phyloP scores from a whole-genome alignment of 2,113 vertebrate species.

The Clarias macrocephalus region DNA sequence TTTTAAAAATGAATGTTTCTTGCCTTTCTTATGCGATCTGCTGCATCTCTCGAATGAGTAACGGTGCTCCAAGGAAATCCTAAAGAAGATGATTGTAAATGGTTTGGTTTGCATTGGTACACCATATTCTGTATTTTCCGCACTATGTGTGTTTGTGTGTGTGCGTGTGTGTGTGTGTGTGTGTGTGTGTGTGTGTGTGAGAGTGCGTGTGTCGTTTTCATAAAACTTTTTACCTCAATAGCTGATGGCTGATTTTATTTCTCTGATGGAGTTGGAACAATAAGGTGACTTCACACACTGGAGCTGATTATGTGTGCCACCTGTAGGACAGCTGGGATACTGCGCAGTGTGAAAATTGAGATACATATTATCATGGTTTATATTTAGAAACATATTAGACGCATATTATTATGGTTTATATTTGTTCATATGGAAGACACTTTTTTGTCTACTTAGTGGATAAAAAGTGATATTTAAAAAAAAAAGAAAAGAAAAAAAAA shows the following conservation, averaged over 20 bases:
- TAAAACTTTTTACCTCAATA: slow-evolving; percentile 55
- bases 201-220: slow-evolving; percentile 48
- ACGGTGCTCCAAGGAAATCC: slow-evolving; percentile 25
- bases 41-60: slow-evolving; percentile 16
- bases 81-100: slow-evolving; percentile 44
- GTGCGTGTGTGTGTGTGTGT: slow-evolving; percentile 42
- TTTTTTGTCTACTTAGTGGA: background rate
- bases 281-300: background rate
- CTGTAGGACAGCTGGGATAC: slow-evolving; percentile 27
- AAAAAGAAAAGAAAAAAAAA: background rate
- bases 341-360: background rate
- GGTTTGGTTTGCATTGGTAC: slow-evolving; percentile 34
- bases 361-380: background rate
- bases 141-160: slow-evolving; percentile 52
- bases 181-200: slow-evolving; percentile 40
- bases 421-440: background rate
- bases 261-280: background rate
- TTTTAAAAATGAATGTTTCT: slow-evolving; percentile 21
- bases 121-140: slow-evolving; percentile 47
- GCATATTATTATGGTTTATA: background rate
- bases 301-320: slow-evolving; percentile 15
- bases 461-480: background rate
- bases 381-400: too few relatives aligned
- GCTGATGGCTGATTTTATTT: background rate
- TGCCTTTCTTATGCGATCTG: slow-evolving; percentile 5